A percentile compares a stretch with the other conserved stretches of the same genome.
These are phyloP conservation scores for Lontra canadensis DNA, from an alignment of 2,113 vertebrate genomes.

Conservation along the genomic window DNA sequence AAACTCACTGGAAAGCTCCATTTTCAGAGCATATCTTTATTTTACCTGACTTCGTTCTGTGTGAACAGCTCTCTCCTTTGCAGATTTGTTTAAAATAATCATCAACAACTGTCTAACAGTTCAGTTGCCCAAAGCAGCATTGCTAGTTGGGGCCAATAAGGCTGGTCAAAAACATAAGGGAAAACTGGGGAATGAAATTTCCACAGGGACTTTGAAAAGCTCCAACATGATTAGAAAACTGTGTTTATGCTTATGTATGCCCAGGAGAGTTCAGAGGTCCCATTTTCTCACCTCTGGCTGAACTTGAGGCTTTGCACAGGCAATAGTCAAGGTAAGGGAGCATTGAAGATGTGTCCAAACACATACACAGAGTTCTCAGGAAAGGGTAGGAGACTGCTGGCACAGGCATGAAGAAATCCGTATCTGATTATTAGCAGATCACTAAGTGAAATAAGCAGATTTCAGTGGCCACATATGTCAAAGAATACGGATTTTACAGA, in stretches of 20 bases:
- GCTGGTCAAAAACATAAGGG: not conserved
- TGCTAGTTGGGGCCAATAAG: not conserved
- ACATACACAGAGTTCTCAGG: not conserved
- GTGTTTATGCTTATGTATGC: not conserved
- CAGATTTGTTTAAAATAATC: not conserved
- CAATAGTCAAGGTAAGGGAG: not conserved
- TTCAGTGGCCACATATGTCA: not conserved
- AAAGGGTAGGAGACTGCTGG: not conserved
- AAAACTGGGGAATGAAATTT: not conserved
- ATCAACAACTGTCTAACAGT: not conserved
- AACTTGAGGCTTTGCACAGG: not conserved
- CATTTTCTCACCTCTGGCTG: not conserved
- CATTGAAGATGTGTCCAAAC: not conserved
- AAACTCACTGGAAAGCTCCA: not conserved
- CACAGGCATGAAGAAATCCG: not conserved
- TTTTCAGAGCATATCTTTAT: not conserved
- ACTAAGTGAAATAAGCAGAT: not conserved
- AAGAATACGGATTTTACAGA: not conserved
- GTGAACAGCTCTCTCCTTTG: not conserved
- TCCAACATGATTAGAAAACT: not conserved
- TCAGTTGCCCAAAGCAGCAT: not conserved
- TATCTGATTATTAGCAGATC: not conserved
- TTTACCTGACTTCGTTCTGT: not conserved
- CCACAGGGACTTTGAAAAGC: not conserved
- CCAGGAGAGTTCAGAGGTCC: not conserved